Evolutionary conservation across 1,140 invertebrate genomes (phyloP), one percentile per base, ranked within the genome.

Genomic region (Calliopsis andreniformis): DNA sequence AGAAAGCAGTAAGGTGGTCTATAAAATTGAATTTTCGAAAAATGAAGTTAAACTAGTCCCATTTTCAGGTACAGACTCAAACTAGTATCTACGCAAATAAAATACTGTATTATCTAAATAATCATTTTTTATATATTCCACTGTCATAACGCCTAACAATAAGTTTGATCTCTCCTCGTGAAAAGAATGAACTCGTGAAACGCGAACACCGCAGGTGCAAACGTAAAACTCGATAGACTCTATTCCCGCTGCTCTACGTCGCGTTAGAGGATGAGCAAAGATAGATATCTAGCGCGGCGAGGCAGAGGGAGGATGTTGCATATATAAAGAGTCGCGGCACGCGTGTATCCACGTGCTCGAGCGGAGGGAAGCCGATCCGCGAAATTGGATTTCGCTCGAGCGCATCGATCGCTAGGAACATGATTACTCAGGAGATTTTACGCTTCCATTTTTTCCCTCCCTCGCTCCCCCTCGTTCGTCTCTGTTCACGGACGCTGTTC

Each of bases 351-450:
- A 77, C 82, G 82, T 83, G 81, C 67, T 67, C 35, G 1, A 43
- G 25, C 23, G 18, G 25, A 51, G 49, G 56, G 35, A 80, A 84
- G 67, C 51, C 39, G 55, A 83, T 76, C 39, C 77, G 68, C 67
- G 63, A 84, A 84, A 84, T 84, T 71, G 58, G 72, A 84, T 84
- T 83, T 71, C 45, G 47, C 49, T 43, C 58, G 49, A 28, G 18
- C 51, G 47, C 39, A 39, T 76, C 51, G 59, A 70, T 81, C 51
- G 62, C 5, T 59, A n/a, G 45, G 35, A 76, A 23, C n/a, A 61
- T 35, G 42, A 72, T 78, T 67, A 77, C 66, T 49, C 28, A 23
- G 42, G 58, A 71, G 45, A 61, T 49, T 61, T 39, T 23, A 7
- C 4, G 3, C 39, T 3, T 23, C 23, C 67, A n/a, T 32, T 18